Evolutionary conservation across 2,797 vertebrate species (phyloP).

Genomic region (Molossus alvarezi): DNA sequence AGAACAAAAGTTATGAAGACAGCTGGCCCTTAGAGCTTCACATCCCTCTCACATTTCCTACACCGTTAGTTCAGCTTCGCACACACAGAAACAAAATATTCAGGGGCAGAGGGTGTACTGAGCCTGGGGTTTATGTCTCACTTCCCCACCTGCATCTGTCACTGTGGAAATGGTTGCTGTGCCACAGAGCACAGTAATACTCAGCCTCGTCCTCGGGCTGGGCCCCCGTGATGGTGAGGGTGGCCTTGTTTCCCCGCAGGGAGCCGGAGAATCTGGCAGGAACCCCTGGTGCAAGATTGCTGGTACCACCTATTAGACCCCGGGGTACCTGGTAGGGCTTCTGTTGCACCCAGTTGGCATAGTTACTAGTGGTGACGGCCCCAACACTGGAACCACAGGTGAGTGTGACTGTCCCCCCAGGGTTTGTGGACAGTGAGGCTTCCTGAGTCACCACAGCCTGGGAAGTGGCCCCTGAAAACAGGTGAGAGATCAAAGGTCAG

Average conservation of each 20-base stretch:
- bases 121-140: not conserved
- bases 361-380: not conserved
- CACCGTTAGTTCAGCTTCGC: not conserved
- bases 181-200: constrained; percentile 29
- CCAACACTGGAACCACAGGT: constrained; percentile 52
- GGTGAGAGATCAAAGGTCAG: not conserved
- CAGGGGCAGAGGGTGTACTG: not conserved
- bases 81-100: not conserved
- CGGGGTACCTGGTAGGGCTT: not conserved
- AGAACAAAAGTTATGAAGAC: no score
- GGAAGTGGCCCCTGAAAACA: not conserved
- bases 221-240: not conserved
- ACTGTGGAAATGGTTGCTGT: constrained; percentile 25
- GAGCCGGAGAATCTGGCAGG: constrained; percentile 25
- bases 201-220: not conserved
- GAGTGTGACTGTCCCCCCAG: constrained; percentile 22
- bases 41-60: not conserved
- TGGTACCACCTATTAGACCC: not conserved
- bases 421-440: not conserved
- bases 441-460: constrained; percentile 12
- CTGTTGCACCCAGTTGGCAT: constrained; percentile 41
- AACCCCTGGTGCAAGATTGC: not conserved
- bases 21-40: not conserved
- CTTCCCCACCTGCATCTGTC: not conserved
- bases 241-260: not conserved